Conservation (phyloP, 2,797 vertebrate species). For the Eremophila alpestris region DNA sequence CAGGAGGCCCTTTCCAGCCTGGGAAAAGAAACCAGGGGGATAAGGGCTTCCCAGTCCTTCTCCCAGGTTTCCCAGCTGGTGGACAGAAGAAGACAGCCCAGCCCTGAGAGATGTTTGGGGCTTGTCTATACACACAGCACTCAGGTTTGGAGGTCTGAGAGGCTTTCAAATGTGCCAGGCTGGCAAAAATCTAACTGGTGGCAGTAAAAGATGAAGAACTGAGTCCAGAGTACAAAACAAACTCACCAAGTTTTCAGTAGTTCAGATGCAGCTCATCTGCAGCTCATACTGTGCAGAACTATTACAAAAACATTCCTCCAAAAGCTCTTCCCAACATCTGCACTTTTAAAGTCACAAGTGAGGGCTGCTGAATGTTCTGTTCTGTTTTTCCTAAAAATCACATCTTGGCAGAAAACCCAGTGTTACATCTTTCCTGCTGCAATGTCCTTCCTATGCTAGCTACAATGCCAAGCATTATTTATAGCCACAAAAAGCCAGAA, state of each 20-base stretch:
- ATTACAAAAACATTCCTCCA: background rate
- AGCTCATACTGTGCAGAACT: background rate
- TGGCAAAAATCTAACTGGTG: background rate
- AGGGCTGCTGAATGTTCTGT: background rate
- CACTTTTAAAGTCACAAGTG: background rate
- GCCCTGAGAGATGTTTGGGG: background rate
- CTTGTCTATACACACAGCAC: background rate
- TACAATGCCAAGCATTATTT: background rate
- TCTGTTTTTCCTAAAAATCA: background rate
- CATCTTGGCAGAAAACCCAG: background rate
- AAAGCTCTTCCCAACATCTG: slow-evolving; percentile 1
- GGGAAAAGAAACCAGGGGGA: background rate
- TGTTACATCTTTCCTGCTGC: background rate
- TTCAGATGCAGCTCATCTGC: background rate
- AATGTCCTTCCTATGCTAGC: background rate
- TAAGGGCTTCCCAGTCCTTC: background rate
- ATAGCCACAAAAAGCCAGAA: background rate
- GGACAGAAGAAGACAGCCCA: background rate
- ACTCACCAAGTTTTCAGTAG: background rate
- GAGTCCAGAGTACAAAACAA: background rate
- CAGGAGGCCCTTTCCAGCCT: background rate
- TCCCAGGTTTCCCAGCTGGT: background rate
- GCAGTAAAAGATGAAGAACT: background rate
- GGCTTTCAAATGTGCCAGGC: background rate
- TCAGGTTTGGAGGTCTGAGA: background rate